phyloP scores from a whole-genome alignment of 23 tunicate species.

The Trididemnum nubilum region DNA sequence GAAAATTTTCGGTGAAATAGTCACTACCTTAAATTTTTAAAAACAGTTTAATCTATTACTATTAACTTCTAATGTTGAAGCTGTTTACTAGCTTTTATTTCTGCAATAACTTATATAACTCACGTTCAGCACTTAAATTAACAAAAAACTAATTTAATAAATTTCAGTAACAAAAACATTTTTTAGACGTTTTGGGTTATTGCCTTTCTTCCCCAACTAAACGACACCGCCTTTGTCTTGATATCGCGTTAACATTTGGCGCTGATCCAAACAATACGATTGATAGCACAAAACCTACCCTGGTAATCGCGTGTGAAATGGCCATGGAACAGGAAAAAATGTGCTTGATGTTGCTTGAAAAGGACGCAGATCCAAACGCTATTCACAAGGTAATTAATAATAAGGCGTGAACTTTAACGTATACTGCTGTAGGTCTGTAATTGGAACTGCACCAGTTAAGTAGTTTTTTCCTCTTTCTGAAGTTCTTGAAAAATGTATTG shows the following conservation, averaged over 20 bases:
- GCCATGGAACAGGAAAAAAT: conserved; percentile 65
- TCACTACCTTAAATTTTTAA: no score
- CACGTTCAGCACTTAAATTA: no score
- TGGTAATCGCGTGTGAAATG: conserved; percentile 72
- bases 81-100: no score
- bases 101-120: no score
- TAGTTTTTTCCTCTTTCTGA: no score
- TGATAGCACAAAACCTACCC: conserved; percentile 51
- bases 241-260: conserved; percentile 68
- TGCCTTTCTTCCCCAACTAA: conserved; percentile 80
- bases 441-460: no score
- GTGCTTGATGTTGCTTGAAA: conserved; percentile 86
- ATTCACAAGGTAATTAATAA: conserved; percentile 76
- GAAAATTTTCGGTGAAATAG: no score
- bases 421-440: conserved; percentile 67
- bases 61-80: no score
- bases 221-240: conserved; percentile 78
- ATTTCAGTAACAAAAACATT: no score
- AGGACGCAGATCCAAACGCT: conserved; percentile 80
- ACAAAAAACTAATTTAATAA: no score
- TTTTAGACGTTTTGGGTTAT: conserved; percentile 73
- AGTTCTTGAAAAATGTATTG: no score
- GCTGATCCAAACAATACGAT: conserved; percentile 62
- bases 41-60: no score
- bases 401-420: conserved; percentile 71